A percentile compares a stretch with the other conserved stretches of the same genome.
Conservation (phyloP, 2,888 invertebrate species). For the Antitype chi region DNA sequence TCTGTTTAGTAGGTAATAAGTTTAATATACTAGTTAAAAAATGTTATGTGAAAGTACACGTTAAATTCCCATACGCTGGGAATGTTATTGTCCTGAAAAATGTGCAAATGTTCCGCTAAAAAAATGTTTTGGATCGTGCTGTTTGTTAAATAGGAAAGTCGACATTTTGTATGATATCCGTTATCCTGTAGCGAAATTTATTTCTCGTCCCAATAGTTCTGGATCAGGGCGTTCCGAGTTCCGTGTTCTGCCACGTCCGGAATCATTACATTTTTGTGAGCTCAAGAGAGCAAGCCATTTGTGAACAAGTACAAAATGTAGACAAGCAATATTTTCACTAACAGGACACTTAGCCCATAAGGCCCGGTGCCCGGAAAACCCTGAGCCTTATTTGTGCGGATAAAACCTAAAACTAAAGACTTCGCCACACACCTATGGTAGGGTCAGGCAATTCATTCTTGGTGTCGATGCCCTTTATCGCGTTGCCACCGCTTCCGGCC, state of each 20-base stretch:
- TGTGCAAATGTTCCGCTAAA: neutral
- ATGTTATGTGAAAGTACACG: slow-evolving; percentile 52
- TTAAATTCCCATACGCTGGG: slow-evolving; percentile 5
- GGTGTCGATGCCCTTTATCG: slow-evolving; percentile 12
- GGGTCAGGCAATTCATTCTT: neutral
- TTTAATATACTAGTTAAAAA: slow-evolving; percentile 47
- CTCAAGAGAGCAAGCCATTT: slow-evolving; percentile 12
- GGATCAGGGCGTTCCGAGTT: neutral
- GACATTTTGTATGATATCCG: neutral
- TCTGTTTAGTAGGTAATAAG: slow-evolving; percentile 55
- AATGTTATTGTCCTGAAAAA: slow-evolving; percentile 32
- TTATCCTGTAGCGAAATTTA: neutral
- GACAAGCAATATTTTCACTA: neutral
- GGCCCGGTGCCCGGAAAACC: neutral
- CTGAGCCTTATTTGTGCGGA: neutral
- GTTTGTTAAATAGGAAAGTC: slow-evolving; percentile 7
- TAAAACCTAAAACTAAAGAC: too few species aligned
- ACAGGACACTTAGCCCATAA: too few species aligned
- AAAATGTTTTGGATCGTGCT: neutral
- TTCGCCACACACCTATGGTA: neutral
- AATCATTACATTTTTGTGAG: neutral
- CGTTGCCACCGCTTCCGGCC: slow-evolving; percentile 1
- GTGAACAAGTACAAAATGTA: slow-evolving; percentile 21
- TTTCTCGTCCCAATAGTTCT: neutral
- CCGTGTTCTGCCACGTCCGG: neutral